Evolutionary conservation across 1,140 invertebrate genomes (phyloP).

Genomic region (Drosophila kohkoa): DNA sequence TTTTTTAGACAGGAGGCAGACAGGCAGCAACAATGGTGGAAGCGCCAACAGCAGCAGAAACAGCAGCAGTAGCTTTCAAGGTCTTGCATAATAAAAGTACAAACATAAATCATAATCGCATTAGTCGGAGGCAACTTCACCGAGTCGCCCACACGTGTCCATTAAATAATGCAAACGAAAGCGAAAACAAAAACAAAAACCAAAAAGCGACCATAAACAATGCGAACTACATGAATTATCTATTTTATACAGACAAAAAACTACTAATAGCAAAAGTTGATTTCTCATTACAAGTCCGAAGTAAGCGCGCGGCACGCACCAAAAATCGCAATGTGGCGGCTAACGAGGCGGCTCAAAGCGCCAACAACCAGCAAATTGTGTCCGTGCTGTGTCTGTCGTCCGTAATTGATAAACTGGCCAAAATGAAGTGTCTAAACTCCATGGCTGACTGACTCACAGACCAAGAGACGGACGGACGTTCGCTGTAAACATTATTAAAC

Average conservation of each 20-base stretch:
- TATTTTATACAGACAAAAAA: constrained; percentile 68
- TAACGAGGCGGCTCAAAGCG: constrained; percentile 75
- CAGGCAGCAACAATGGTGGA: constrained; percentile 8
- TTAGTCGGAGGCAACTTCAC: constrained; percentile 52
- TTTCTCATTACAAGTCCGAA: constrained; percentile 44
- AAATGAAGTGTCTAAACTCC: constrained; percentile 60
- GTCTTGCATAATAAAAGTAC: constrained; percentile 30
- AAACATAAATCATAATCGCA: constrained; percentile 79
- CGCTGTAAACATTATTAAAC: constrained; percentile 61
- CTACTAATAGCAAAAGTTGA: constrained; percentile 73
- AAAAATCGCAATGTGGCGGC: constrained; percentile 49
- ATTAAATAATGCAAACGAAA: constrained; percentile 49
- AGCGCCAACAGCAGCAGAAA: background rate
- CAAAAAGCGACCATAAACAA: constrained; percentile 16
- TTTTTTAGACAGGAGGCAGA: constrained; percentile 45
- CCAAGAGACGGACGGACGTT: constrained; percentile 14
- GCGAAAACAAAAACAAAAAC: constrained; percentile 10
- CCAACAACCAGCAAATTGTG: constrained; percentile 61
- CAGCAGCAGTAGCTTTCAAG: constrained; percentile 49
- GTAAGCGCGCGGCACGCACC: constrained; percentile 47
- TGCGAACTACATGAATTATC: constrained; percentile 58
- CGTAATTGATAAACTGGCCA: constrained; percentile 78
- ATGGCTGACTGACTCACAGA: constrained; percentile 40
- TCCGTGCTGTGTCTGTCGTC: constrained; percentile 39
- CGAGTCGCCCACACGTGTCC: constrained; percentile 47